Base-by-base conservation (phyloP, 1,140 invertebrate species). In the Drosophila pseudoobscura region DNA sequence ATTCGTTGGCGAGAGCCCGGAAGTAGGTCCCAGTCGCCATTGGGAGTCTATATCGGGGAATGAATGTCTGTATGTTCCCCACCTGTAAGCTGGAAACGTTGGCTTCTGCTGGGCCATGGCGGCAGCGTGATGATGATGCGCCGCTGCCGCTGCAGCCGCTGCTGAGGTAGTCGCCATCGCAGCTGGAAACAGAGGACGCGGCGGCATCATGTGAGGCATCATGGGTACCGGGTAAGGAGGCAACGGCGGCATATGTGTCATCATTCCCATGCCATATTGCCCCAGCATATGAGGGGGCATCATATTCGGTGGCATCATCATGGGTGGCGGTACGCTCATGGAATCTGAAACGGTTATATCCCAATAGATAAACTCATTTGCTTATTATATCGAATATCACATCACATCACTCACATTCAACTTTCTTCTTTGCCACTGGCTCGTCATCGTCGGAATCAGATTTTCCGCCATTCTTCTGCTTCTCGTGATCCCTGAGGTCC, bases 401-500 rank as follows among this genome's bases (percentile, higher is more conserved):
- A 52, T 41, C 39, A 54, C 1, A 24, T 0, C 9, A 13, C 85
- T 94, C 83, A 75, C 93, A 93, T 90, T 95, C 94, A 6, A 94
- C 93, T 91, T 95, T 95, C 94, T 94, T 96, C 90, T 96, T 96
- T 35, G 94, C 93, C 1, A 94, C 93, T 1, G 95, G 95, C 89
- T 96, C 95, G 91, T 97, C 96, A 89, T 97, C 96, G 54, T 95
- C 95, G 82, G 95, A 96, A 55, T 96, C 96, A 7, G 93, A 93
- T 90, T 93, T 93, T 53, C 93, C 93, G 71, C 93, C 93, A 91
- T 93, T 93, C 92, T 96, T 96, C 90, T 97, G 95, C 87, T 95
- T 95, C 93, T 99, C 98, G 93, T 99, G 98, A 91, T 98, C 97
- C 91, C 96, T 96, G 44, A 98, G 91, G 94, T 99, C 98, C 88